Evolutionary conservation across 2,797 vertebrate species (phyloP).

Genomic region (Knipowitschia caucasica): DNA sequence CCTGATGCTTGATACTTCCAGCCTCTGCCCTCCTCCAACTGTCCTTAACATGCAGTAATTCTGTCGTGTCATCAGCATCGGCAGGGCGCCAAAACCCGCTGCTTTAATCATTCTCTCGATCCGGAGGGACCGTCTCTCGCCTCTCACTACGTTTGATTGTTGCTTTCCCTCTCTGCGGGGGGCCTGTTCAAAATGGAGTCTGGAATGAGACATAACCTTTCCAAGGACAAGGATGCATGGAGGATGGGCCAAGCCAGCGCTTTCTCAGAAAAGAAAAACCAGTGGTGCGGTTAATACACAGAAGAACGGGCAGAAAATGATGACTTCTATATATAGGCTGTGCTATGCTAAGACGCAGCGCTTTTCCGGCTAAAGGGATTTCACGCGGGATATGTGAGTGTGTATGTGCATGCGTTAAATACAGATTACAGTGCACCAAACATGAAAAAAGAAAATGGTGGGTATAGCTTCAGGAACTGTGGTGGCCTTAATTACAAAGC

Average conservation of each 20-base stretch:
- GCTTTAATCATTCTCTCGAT: slow-evolving; percentile 76
- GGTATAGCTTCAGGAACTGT: slow-evolving; percentile 55
- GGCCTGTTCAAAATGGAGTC: slow-evolving; percentile 62
- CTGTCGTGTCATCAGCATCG: slow-evolving; percentile 64
- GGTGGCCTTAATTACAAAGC: slow-evolving; percentile 67
- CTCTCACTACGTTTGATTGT: slow-evolving; percentile 11
- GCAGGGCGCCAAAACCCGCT: slow-evolving; percentile 64
- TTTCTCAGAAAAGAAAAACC: slow-evolving; percentile 75
- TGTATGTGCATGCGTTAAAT: slow-evolving; percentile 59
- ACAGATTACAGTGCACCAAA: slow-evolving; percentile 59
- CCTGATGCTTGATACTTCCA: slow-evolving; percentile 25
- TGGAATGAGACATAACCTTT: slow-evolving; percentile 72
- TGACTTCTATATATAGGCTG: slow-evolving; percentile 76
- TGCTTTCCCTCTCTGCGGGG: slow-evolving; percentile 22
- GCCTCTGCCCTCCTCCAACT: slow-evolving; percentile 15
- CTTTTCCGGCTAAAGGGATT: slow-evolving; percentile 75
- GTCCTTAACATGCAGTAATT: slow-evolving; percentile 62
- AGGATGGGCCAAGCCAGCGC: slow-evolving; percentile 38
- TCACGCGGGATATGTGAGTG: slow-evolving; percentile 48
- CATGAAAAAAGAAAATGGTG: slow-evolving; percentile 53
- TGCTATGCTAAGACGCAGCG: slow-evolving; percentile 61
- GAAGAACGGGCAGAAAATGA: slow-evolving; percentile 61
- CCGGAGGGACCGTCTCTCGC: slow-evolving; percentile 50
- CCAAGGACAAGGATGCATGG: slow-evolving; percentile 54
- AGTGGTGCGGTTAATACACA: slow-evolving; percentile 75